A percentile compares a stretch with the other conserved stretches of the same genome.
phyloP scores from a whole-genome alignment of 2,113 vertebrate genomes.

The Plestiodon gilberti region DNA sequence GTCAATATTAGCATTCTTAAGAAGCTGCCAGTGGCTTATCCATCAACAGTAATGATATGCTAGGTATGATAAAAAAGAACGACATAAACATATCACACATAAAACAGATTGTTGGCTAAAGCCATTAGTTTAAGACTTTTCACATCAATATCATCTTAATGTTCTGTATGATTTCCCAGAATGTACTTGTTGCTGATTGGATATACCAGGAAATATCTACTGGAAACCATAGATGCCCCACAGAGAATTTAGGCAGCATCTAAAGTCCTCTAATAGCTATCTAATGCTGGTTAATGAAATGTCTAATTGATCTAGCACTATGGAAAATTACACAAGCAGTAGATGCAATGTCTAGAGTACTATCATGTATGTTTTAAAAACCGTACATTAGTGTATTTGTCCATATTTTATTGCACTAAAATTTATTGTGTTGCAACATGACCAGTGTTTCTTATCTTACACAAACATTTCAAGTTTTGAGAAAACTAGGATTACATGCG shows the following conservation, averaged over 20 bases:
- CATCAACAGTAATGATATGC: not conserved
- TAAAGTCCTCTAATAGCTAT: slow-evolving; percentile 26
- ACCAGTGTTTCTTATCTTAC: slow-evolving; percentile 35
- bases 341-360: not conserved
- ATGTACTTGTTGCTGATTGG: slow-evolving; percentile 45
- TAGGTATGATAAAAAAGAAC: not conserved
- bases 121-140: slow-evolving; percentile 34
- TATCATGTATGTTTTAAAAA: not conserved
- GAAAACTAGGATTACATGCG: not conserved
- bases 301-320: slow-evolving; percentile 2
- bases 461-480: fast-evolving
- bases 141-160: slow-evolving; percentile 34
- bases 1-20: not conserved
- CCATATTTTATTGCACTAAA: not conserved
- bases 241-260: slow-evolving; percentile 44
- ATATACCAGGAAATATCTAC: slow-evolving; percentile 34
- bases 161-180: slow-evolving; percentile 57
- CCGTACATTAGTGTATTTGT: not conserved
- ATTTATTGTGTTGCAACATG: slow-evolving; percentile 2
- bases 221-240: slow-evolving; percentile 9
- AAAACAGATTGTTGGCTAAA: slow-evolving; percentile 15
- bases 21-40: not conserved
- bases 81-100: slow-evolving; percentile 8
- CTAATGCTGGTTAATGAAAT: slow-evolving; percentile 49
- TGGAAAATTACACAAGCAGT: slow-evolving; percentile 29